phyloP scores from a whole-genome alignment of 2,797 vertebrate species.

The Fistularia commersonii region DNA sequence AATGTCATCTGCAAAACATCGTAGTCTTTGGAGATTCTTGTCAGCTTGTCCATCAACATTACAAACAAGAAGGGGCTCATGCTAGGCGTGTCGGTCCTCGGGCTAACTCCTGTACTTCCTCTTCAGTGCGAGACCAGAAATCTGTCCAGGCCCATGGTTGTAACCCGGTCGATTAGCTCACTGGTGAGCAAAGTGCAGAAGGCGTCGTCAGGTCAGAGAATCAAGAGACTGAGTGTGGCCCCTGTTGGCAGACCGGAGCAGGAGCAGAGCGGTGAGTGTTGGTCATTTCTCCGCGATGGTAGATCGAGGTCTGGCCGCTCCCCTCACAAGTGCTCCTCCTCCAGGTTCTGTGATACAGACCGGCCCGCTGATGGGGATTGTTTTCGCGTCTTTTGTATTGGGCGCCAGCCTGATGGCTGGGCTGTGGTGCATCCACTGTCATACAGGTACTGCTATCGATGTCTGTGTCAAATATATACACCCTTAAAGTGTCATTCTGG shows the following conservation, averaged over 20 bases:
- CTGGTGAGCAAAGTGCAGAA: constrained; percentile 31
- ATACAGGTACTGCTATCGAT: constrained; percentile 69
- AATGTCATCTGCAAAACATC: no score
- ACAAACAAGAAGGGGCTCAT: no score
- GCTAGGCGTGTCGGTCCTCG: no score
- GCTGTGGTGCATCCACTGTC: constrained; percentile 78
- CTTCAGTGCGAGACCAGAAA: constrained; percentile 79
- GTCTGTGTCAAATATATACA: no score
- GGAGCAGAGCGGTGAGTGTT: constrained; percentile 48
- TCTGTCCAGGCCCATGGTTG: constrained; percentile 81
- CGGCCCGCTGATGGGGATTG: constrained; percentile 68
- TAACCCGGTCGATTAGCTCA: constrained; percentile 66
- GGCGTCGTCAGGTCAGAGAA: constrained; percentile 48
- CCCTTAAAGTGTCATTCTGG: no score
- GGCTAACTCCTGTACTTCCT: constrained; percentile 6
- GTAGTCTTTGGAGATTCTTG: no score
- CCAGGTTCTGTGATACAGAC: constrained; percentile 47
- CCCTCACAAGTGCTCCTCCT: constrained; percentile 4
- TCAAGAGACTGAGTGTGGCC: constrained; percentile 42
- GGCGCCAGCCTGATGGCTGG: constrained; percentile 77
- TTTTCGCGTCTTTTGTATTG: constrained; percentile 79
- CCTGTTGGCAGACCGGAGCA: constrained; percentile 28
- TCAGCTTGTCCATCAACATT: no score
- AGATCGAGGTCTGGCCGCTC: not conserved
- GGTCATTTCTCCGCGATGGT: not conserved